These are phyloP conservation scores for Neosilurus hyrtlii DNA, from an alignment of 2,797 vertebrate genomes.

Conservation along the genomic window DNA sequence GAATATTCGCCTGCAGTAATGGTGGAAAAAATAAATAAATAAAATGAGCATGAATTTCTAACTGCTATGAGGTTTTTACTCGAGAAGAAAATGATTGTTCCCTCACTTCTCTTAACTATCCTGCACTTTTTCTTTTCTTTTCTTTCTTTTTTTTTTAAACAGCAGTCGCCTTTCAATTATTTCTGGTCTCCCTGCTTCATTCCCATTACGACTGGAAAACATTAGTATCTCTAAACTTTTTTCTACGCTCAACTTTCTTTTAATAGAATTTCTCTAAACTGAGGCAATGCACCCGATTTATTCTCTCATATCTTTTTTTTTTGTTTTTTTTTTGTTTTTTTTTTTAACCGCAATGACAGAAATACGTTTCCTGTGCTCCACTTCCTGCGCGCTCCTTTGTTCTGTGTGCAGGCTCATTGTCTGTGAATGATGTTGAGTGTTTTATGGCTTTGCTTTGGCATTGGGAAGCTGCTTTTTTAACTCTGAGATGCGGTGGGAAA, in stretches of 20 bases:
- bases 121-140: not conserved
- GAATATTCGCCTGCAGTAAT: not conserved
- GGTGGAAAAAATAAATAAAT: not conserved
- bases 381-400: constrained; percentile 69
- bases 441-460: constrained; percentile 74
- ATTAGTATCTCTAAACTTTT: constrained; percentile 15
- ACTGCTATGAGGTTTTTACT: not conserved
- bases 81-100: not conserved
- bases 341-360: constrained; percentile 50
- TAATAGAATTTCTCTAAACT: constrained; percentile 7
- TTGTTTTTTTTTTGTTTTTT: constrained; percentile 53
- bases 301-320: constrained; percentile 40
- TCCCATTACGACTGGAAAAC: not conserved
- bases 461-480: not conserved
- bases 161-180: not conserved
- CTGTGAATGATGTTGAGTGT: constrained; percentile 78
- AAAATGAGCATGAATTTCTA: not conserved
- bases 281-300: constrained; percentile 5
- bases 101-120: not conserved
- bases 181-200: constrained; percentile 3
- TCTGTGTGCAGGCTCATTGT: constrained; percentile 74
- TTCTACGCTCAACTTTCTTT: not conserved
- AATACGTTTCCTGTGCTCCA: constrained; percentile 64
- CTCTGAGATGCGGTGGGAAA: constrained; percentile 20
- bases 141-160: not conserved